Conservation (phyloP, 2,888 invertebrate genomes). For the Dolichomitus sp. region DNA sequence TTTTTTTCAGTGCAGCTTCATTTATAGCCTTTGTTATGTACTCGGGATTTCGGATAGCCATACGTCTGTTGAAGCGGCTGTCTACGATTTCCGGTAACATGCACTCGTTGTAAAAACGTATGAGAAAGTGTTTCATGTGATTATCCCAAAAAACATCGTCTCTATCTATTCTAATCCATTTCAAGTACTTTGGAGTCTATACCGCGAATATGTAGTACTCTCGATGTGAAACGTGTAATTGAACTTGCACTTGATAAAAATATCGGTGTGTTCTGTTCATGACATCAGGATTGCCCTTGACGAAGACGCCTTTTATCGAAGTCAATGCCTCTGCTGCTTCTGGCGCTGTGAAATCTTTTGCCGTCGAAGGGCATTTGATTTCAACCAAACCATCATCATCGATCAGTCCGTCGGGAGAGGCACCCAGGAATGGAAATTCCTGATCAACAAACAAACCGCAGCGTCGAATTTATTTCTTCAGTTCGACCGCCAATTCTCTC, state of each 20-base stretch:
- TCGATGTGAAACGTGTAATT: too few species aligned
- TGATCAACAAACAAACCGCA: conserved; percentile 67
- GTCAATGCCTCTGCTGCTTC: not conserved
- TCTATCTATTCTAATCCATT: too few species aligned
- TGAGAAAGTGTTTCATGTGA: conserved; percentile 62
- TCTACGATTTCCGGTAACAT: conserved; percentile 68
- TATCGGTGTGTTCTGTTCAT: conserved; percentile 58
- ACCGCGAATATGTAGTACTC: too few species aligned
- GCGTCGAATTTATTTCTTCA: conserved; percentile 36
- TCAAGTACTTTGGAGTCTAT: too few species aligned
- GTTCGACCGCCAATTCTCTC: conserved; percentile 19
- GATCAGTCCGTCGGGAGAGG: conserved; percentile 64
- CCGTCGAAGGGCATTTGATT: conserved; percentile 63
- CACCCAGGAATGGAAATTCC: conserved; percentile 58
- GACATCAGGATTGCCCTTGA: conserved; percentile 17
- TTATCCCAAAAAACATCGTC: conserved; percentile 53
- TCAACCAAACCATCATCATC: conserved; percentile 64
- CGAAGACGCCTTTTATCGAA: conserved; percentile 23
- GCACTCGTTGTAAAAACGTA: conserved; percentile 63
- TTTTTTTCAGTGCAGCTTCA: conserved; percentile 7
- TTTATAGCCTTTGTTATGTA: conserved; percentile 43
- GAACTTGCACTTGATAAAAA: too few species aligned
- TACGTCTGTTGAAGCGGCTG: conserved; percentile 51
- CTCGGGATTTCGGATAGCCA: conserved; percentile 64
- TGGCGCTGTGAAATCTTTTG: not conserved